Base-by-base conservation (phyloP, 2,888 invertebrate genomes). In the Drosophila fungiperda region DNA sequence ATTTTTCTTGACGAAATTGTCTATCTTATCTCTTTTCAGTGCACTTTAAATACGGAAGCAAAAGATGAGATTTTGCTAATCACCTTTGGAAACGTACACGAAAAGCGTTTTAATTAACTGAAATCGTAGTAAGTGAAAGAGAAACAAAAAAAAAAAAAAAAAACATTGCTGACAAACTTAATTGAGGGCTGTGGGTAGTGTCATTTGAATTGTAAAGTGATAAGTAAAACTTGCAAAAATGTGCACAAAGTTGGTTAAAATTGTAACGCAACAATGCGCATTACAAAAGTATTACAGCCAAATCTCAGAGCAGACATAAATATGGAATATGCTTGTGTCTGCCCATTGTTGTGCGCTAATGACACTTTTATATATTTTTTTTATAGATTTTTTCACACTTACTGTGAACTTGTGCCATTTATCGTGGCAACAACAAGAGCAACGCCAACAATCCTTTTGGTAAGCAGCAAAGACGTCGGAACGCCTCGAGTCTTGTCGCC, bases 361-460 rank as follows among this genome's bases (percentile, higher is more conserved):
- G 90, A 90, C 89, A 87, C 87, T 90, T 87, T 90, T 87, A 90
- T 87, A 87, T 29, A 90, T 87, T 86, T 87, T 86, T 87, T 87
- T 87, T 86, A 87, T 87, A 87, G 90, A 90, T 90, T 87, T 84
- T 80, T 82, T 80, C 89, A 87, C 90, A 82, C 90, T 89, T 88
- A 82, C 76, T 80, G 87, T 66, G 89, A 87, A 76, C 90, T 88
- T 76, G 69, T 76, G 90, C 82, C 86, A 88, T 88, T 87, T 88
- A 82, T 82, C 71, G 73, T 80, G 60, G 69, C 75, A 65, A 57
- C 50, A 61, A 50, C 50, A 59, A 61, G 61, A 64, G 66, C 72
- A 75, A 76, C 76, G 81, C 73, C 77, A 84, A 80, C 85, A 85
- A 85, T 89, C 88, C 88, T 87, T 85, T 88, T 73, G 72, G 79